Evolutionary conservation across 2,888 invertebrate genomes (phyloP).

Genomic region (Trachelus tabidus): DNA sequence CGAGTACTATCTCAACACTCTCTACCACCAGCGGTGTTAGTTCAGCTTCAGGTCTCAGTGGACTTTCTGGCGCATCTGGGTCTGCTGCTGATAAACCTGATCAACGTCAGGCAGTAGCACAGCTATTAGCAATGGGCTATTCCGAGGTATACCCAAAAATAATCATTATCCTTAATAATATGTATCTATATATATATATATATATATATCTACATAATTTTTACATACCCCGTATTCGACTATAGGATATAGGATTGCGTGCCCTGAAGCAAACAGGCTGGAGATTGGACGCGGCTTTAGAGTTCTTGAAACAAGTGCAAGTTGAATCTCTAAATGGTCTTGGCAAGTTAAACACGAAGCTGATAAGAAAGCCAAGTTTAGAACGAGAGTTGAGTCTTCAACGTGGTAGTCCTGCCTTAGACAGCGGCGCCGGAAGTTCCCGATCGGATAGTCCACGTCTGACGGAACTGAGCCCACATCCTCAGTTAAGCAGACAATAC

Average conservation of each 20-base stretch:
- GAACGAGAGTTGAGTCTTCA: conserved; percentile 83
- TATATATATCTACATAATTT: neutral
- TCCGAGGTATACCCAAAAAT: conserved; percentile 72
- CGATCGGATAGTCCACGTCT: conserved; percentile 89
- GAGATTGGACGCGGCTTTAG: conserved; percentile 77
- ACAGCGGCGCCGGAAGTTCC: conserved; percentile 89
- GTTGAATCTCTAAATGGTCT: conserved; percentile 71
- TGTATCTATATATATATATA: neutral
- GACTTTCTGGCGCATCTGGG: conserved; percentile 72
- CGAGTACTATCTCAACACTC: conserved; percentile 77
- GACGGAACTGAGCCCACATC: conserved; percentile 71
- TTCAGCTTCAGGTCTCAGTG: conserved; percentile 71
- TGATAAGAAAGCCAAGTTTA: conserved; percentile 88
- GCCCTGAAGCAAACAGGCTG: conserved; percentile 79
- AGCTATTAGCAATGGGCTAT: conserved; percentile 79
- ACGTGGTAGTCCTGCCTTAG: conserved; percentile 87
- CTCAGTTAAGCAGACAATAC: conserved; percentile 78
- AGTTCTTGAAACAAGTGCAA: conserved; percentile 75
- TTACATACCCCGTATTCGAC: conserved; percentile 11
- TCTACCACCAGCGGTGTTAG: conserved; percentile 74
- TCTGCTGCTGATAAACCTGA: conserved; percentile 74
- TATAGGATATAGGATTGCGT: conserved; percentile 77
- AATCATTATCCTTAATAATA: neutral
- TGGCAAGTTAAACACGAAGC: conserved; percentile 72
- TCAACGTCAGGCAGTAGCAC: conserved; percentile 74